Conservation (phyloP, 2,797 vertebrate species). For the Momotus momota region DNA sequence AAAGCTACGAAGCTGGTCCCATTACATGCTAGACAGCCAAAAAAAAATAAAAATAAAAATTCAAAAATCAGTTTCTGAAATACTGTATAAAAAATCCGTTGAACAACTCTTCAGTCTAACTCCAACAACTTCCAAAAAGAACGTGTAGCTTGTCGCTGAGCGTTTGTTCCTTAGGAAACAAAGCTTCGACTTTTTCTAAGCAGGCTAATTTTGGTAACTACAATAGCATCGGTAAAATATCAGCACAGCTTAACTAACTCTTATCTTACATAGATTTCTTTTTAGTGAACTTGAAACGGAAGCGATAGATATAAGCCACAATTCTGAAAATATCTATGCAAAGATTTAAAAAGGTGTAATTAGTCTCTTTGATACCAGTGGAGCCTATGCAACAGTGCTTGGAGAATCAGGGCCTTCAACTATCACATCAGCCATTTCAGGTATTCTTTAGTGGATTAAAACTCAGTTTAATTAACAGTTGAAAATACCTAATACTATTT, state of each 20-base stretch:
- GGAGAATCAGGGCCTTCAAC: slow-evolving; percentile 16
- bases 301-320: slow-evolving; percentile 31
- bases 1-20: slow-evolving; percentile 40
- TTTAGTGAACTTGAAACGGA: slow-evolving; percentile 51
- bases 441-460: not conserved
- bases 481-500: not conserved
- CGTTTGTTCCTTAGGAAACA: not conserved
- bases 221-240: not conserved
- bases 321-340: slow-evolving; percentile 31
- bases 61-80: slow-evolving; percentile 57
- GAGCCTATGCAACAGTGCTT: slow-evolving; percentile 5
- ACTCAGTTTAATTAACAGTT: slow-evolving; percentile 25
- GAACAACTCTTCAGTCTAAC: slow-evolving; percentile 18
- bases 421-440: not conserved
- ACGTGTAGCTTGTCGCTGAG: not conserved
- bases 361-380: not conserved
- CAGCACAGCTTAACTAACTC: not conserved
- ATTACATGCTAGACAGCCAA: slow-evolving; percentile 26
- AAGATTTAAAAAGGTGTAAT: slow-evolving; percentile 5
- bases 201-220: slow-evolving; percentile 4
- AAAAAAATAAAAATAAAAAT: not conserved
- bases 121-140: slow-evolving; percentile 36
- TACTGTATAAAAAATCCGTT: slow-evolving; percentile 21
- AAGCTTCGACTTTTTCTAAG: slow-evolving; percentile 23
- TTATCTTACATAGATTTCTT: slow-evolving; percentile 2